Conservation (phyloP, 1,140 invertebrate genomes). For the Drosophila kurseongensis region DNA sequence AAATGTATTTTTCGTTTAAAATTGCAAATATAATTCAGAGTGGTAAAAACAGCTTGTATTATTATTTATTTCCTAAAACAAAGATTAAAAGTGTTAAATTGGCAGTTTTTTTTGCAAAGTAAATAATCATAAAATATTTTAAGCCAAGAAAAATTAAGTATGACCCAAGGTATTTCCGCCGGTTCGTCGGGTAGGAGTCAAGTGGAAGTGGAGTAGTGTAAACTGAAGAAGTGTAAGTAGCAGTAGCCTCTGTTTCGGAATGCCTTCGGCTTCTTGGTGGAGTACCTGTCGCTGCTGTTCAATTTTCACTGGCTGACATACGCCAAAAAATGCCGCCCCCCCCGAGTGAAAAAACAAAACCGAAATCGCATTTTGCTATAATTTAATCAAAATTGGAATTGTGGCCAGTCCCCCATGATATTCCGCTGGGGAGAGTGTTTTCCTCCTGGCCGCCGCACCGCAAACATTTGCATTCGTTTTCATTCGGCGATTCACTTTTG, state of each 20-base stretch:
- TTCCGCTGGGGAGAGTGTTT: constrained; percentile 30
- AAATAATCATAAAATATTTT: background rate
- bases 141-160: background rate
- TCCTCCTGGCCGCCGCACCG: background rate
- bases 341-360: background rate
- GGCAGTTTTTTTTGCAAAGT: no score
- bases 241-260: constrained; percentile 47
- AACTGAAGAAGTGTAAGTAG: constrained; percentile 45
- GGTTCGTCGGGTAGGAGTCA: constrained; percentile 29
- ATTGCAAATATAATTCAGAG: no score
- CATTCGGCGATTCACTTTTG: constrained; percentile 38
- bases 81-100: no score
- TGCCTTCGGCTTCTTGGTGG: constrained; percentile 23
- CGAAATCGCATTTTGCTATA: constrained; percentile 35
- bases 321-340: constrained; percentile 54
- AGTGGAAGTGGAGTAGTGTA: constrained; percentile 37
- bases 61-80: no score
- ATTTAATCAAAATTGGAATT: constrained; percentile 62
- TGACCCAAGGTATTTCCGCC: constrained; percentile 27
- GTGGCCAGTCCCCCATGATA: constrained; percentile 22
- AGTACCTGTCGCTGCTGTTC: constrained; percentile 22
- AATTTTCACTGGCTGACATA: constrained; percentile 37
- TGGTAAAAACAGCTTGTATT: no score
- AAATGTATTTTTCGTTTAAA: no score
- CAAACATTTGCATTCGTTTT: constrained; percentile 59